Conservation (phyloP, 2,797 vertebrate species). For the Leontopithecus rosalia region DNA sequence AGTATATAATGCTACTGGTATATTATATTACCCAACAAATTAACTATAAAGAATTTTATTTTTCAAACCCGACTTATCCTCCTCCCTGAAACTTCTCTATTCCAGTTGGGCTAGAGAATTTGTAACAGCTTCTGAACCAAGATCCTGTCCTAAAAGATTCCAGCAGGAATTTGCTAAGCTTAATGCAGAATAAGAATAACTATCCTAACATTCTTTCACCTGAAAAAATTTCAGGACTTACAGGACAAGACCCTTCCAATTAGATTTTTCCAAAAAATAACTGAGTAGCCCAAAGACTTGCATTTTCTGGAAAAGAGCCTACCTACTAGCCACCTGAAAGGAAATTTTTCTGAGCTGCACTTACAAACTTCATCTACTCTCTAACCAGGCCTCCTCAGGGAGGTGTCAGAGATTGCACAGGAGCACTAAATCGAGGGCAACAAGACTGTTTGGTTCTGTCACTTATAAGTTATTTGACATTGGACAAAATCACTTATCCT, state of each 20-base stretch:
- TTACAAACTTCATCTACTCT: not conserved
- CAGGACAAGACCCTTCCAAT: not conserved
- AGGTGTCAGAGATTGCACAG: not conserved
- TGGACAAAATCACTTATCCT: not conserved
- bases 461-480: not conserved
- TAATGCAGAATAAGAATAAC: constrained; percentile 6
- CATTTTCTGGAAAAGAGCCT: not conserved
- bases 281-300: not conserved
- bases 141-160: not conserved
- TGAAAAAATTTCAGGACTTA: not conserved
- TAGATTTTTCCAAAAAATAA: constrained; percentile 13
- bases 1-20: not conserved
- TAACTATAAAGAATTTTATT: constrained; percentile 29
- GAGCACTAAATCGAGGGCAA: not conserved
- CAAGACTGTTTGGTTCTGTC: not conserved
- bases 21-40: constrained; percentile 20
- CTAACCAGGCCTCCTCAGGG: not conserved
- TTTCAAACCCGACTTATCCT: constrained; percentile 40
- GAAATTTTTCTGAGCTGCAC: not conserved
- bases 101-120: not conserved
- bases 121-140: constrained; percentile 48
- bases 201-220: constrained; percentile 37
- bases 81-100: constrained; percentile 15
- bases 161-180: not conserved
- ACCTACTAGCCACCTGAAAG: not conserved